Percentiles rank a stretch among this genome's conserved stretches.
These are phyloP conservation scores for Cheilosia variabilis DNA, from an alignment of 2,888 invertebrate species.

Conservation along the genomic window DNA sequence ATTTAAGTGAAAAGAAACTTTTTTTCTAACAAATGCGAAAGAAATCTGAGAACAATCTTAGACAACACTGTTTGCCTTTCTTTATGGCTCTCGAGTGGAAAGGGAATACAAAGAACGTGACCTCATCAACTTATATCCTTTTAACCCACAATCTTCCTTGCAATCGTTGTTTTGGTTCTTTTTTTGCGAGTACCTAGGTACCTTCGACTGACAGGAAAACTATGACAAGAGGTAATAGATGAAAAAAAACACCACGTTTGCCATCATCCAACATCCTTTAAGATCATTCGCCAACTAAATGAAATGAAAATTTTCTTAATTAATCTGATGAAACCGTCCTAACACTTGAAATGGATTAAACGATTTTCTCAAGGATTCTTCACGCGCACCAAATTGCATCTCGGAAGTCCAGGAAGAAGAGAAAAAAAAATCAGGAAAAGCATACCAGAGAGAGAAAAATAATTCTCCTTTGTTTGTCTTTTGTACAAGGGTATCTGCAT, in stretches of 20 bases:
- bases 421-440: conserved; percentile 11
- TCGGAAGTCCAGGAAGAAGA: not conserved
- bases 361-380: conserved; percentile 60
- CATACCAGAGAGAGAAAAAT: conserved; percentile 20
- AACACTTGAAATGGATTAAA: conserved; percentile 60
- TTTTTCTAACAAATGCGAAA: not conserved
- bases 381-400: conserved; percentile 65
- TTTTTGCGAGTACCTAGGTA: not conserved
- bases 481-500: conserved; percentile 29
- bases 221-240: conserved; percentile 21
- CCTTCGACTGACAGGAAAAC: conserved; percentile 16
- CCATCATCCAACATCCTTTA: conserved; percentile 31
- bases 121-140: conserved; percentile 40
- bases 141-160: conserved; percentile 17
- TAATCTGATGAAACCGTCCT: conserved; percentile 72
- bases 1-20: too few relatives aligned
- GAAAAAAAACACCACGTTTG: conserved; percentile 23
- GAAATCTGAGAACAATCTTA: not conserved
- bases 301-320: conserved; percentile 74
- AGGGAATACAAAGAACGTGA: conserved; percentile 41
- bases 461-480: conserved; percentile 49
- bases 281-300: conserved; percentile 51
- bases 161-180: not conserved
- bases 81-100: not conserved
- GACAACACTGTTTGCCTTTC: not conserved